Percentiles rank a stretch among this genome's conserved stretches.
These are phyloP conservation scores for Elaphurus davidianus DNA, from an alignment of 2,113 vertebrate genomes.

Conservation along the genomic window DNA sequence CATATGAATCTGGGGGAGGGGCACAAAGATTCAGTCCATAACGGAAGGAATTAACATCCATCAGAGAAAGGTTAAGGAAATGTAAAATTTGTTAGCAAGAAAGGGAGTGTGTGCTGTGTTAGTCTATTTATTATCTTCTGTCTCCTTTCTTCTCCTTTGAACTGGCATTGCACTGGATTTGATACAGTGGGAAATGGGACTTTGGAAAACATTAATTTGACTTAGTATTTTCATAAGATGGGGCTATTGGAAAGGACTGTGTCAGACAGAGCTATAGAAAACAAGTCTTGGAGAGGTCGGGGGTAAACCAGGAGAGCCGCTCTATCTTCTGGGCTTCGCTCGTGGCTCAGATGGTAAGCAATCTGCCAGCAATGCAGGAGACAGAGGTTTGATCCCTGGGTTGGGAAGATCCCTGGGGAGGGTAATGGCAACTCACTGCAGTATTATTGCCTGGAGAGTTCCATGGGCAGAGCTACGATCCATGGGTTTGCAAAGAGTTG, in stretches of 20 bases:
- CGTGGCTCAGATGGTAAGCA: neutral
- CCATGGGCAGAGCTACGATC: neutral
- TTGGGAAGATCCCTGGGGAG: neutral
- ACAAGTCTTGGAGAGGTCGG: neutral
- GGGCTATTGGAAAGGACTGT: neutral
- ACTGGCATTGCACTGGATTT: neutral
- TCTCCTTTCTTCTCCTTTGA: neutral
- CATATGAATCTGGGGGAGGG: neutral
- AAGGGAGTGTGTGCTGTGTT: neutral
- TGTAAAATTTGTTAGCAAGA: neutral
- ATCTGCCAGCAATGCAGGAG: neutral
- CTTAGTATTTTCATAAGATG: neutral
- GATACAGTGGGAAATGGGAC: neutral
- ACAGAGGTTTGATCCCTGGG: neutral
- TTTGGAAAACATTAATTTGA: neutral
- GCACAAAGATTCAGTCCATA: neutral
- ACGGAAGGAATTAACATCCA: neutral
- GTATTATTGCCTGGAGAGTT: neutral
- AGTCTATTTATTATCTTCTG: neutral
- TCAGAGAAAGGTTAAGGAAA: neutral
- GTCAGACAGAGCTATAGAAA: neutral
- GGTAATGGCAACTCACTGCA: neutral
- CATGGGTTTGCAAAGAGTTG: neutral
- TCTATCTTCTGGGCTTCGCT: neutral
- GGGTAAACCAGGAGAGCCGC: neutral